Conservation (phyloP, 2,888 invertebrate genomes). For the Sinohyriopsis cumingii region DNA sequence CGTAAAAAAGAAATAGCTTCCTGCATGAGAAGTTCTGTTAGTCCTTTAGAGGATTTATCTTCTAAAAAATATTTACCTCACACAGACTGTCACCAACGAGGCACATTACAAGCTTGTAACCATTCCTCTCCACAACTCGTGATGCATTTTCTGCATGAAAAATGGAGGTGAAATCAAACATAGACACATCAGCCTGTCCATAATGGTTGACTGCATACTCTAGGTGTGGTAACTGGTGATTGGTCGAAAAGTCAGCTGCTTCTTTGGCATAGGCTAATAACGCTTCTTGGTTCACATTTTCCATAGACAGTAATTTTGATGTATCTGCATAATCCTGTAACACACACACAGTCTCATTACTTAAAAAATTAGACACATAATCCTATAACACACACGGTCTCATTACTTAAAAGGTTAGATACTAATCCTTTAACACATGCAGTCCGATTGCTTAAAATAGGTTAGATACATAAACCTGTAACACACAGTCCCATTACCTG, state of each 20-base stretch:
- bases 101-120: slow-evolving; percentile 87
- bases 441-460: too few species aligned
- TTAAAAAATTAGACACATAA: too few species aligned
- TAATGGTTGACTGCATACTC: slow-evolving; percentile 99
- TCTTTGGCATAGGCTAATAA: slow-evolving; percentile 92
- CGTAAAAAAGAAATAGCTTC: too few species aligned
- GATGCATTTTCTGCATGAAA: slow-evolving; percentile 97
- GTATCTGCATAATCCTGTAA: slow-evolving; percentile 91
- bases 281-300: slow-evolving; percentile 92
- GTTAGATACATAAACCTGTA: too few species aligned
- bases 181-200: slow-evolving; percentile 96
- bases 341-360: background rate
- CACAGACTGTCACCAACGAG: slow-evolving; percentile 96
- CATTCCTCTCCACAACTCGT: slow-evolving; percentile 83
- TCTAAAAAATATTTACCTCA: slow-evolving; percentile 77
- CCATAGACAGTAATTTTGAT: slow-evolving; percentile 85
- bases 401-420: too few species aligned
- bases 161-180: slow-evolving; percentile 99
- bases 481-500: too few species aligned
- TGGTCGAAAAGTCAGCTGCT: slow-evolving; percentile 84
- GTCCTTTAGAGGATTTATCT: too few species aligned
- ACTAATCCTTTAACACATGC: too few species aligned
- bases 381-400: too few species aligned
- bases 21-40: too few species aligned
- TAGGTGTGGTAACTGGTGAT: slow-evolving; percentile 72